Conservation (phyloP, 2,113 vertebrate genomes). For the Galbula dea region DNA sequence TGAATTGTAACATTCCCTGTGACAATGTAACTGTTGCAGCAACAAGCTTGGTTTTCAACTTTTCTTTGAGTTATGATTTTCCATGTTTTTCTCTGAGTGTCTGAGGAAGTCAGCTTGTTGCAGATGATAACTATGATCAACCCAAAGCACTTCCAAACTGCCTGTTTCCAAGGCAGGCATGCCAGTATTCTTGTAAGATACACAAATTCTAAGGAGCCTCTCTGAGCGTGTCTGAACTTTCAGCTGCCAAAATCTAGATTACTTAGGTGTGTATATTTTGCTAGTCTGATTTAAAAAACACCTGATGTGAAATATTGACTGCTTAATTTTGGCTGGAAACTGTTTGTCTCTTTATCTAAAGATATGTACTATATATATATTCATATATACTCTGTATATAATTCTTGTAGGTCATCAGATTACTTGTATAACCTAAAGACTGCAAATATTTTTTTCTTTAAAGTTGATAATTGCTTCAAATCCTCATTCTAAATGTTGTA, state of each 20-base stretch:
- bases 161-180: background rate
- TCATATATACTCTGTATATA: background rate
- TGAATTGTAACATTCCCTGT: background rate
- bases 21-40: background rate
- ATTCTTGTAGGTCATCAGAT: background rate
- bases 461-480: background rate
- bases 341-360: background rate
- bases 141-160: background rate
- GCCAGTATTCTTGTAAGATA: too few species aligned
- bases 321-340: background rate
- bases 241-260: background rate
- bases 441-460: background rate
- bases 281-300: background rate
- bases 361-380: background rate
- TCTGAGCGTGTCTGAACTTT: background rate
- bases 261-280: background rate
- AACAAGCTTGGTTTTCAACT: background rate
- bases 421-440: background rate
- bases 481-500: background rate
- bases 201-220: background rate
- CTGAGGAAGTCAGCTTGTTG: background rate
- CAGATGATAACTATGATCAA: background rate
- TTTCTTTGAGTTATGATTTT: background rate
- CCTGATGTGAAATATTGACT: background rate
- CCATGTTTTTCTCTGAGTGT: background rate